Base-by-base conservation (phyloP, 2,797 vertebrate species). In the Enteromius viviparus region DNA sequence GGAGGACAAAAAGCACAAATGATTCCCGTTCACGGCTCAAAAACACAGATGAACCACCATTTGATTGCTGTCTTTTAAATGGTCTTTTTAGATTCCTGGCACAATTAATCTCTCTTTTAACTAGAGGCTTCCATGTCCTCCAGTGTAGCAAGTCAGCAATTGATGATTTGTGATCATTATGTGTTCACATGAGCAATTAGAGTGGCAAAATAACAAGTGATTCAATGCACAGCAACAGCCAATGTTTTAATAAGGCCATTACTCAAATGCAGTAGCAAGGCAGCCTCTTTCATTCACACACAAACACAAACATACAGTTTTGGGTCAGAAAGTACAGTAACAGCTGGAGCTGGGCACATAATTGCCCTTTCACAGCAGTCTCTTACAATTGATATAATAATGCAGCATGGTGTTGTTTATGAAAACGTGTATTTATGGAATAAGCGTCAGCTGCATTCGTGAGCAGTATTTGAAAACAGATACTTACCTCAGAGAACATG, bases 401-500 rank as follows among this genome's bases (percentile, higher is more conserved):
- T 23, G 29, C 19, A 26, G 69, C 2, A 26, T 2, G 29, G n/a
- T 71, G 10, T 71, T 34, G n/a, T 66, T 66, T 51, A 77, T 47
- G 3, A 60, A 76, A 11, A 76, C 40, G 9, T 32, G 2, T 26
- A 76, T 45, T 62, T 12, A 29, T 45, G 75, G 40, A 62, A 64
- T 12, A 64, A 76, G 14, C 4, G 45, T 60, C 42, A 23, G 19
- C 15, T 29, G 75, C 17, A 0, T 29, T 53, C 11, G 5, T 26
- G 40, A 5, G 29, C n/a, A 65, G 42, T 14, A 19, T 21, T 21
- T 64, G 26, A n/a, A 14, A 37, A 55, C n/a, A 58, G 40, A 81
- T 37, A 32, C 90, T 87, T 85, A 98, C 98, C 97, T 98, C 98
- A 64, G 97, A 98, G 94, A 99, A 99, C 97, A 98, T 98, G 94